Evolutionary conservation across 2,797 vertebrate species (phyloP), one percentile per base, ranked within the genome.

Genomic region (Peromyscus aztecus): DNA sequence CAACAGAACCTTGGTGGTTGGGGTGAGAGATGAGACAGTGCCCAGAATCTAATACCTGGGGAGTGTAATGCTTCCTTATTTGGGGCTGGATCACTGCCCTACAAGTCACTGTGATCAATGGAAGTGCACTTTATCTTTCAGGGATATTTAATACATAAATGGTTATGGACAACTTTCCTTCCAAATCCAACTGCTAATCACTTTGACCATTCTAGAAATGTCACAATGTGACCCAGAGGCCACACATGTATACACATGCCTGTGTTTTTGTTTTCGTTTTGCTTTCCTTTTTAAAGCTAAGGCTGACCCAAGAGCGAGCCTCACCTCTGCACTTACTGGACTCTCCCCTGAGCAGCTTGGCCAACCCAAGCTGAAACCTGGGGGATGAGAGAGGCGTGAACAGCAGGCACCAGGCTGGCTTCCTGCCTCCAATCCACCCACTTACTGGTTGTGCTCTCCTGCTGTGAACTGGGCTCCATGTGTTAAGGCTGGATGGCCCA

Each of bases 351-450:
- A 73, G 80, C 90, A 61, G 75, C 65, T 80, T 76, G 75, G 89
- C 63, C 78, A 93, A 86, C 85, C 67, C 87, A 82, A 63, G 90
- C 2, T 27, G 91, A 90, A 90, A 61, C 61, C 80, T n/a, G 52
- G 49, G 37, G 21, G 27, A 31, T 43, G 27, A 27, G 27, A 75
- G 69, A 0, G 1, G 78, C 89, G 85, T 4, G 31, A 85, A 67
- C 43, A 91, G 78, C 92, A 94, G 91, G 73, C 94, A 29, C 83
- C 90, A 0, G 76, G 88, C 77, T 94, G 94, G 96, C 96, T 91
- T 78, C 31, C 69, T 94, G 96, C 94, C 94, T 94, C 63, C 69
- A 84, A 61, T 81, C 88, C 89, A 43, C 93, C 90, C 90, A 95
- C 95, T 88, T 91, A 85, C 94, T 90, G 55, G 94, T 27, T 87